These are phyloP conservation scores for Strongylocentrotus purpuratus DNA, from an alignment of 35 echinoderm and acorn worm genomes.

Conservation along the genomic window DNA sequence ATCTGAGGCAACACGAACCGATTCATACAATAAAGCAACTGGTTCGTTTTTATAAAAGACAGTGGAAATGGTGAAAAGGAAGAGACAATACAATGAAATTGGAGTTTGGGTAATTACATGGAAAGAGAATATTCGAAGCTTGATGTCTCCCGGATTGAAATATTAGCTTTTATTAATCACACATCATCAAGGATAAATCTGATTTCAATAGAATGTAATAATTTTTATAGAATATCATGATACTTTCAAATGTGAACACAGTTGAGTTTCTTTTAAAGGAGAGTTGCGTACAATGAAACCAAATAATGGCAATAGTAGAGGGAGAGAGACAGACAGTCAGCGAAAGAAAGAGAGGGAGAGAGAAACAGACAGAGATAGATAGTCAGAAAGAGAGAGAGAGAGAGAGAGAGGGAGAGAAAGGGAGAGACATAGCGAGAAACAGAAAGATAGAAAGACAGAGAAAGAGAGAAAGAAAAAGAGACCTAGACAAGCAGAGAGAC, in stretches of 20 bases:
- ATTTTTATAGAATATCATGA: not conserved
- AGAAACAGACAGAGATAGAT: too few relatives aligned
- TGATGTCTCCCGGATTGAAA: not conserved
- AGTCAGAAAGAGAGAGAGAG: too few relatives aligned
- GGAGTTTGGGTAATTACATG: not conserved
- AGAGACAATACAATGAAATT: not conserved
- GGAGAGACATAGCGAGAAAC: too few relatives aligned
- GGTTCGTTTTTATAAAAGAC: not conserved
- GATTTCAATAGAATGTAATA: not conserved
- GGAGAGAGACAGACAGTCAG: too few relatives aligned
- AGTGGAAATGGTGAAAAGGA: not conserved
- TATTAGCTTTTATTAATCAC: not conserved
- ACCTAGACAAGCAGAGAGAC: too few relatives aligned
- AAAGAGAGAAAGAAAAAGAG: too few relatives aligned
- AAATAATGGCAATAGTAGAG: too few relatives aligned
- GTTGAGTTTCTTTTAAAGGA: not conserved
- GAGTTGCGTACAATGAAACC: too few relatives aligned
- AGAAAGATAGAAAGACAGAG: too few relatives aligned
- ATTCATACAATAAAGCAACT: not conserved
- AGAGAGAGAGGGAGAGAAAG: too few relatives aligned
- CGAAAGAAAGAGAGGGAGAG: too few relatives aligned
- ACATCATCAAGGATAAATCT: not conserved
- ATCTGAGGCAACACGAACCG: not conserved
- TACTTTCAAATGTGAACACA: not conserved
- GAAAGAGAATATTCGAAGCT: not conserved